A percentile compares a stretch with the other conserved stretches of the same genome.
Conservation (phyloP, 2,888 invertebrate genomes). For the Phortica magna region DNA sequence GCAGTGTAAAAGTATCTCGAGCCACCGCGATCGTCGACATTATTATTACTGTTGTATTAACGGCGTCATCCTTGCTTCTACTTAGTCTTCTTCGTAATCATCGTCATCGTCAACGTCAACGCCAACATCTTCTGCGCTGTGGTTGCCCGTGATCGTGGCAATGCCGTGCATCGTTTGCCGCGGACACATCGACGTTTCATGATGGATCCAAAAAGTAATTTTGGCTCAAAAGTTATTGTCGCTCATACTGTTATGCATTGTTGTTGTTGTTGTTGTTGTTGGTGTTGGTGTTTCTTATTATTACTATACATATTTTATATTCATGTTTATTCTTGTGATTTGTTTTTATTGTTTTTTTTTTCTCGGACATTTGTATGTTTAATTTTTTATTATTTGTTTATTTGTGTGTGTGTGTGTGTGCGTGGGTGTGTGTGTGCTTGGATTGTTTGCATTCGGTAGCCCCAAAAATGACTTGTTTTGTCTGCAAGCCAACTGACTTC, state of each 20-base stretch:
- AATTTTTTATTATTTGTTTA: constrained; percentile 36
- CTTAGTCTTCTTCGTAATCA: no score
- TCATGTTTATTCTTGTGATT: constrained; percentile 19
- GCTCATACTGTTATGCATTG: constrained; percentile 56
- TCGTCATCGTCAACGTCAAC: no score
- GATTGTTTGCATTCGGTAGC: constrained; percentile 56
- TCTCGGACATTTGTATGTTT: constrained; percentile 42
- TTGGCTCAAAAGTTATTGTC: constrained; percentile 22
- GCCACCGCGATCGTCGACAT: background rate
- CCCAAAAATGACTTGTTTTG: constrained; percentile 66
- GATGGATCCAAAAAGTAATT: constrained; percentile 78
- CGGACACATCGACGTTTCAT: constrained; percentile 39
- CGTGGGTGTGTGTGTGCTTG: constrained; percentile 10
- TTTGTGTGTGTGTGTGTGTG: background rate
- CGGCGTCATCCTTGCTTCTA: background rate
- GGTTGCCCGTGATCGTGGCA: background rate
- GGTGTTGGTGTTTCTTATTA: constrained; percentile 47
- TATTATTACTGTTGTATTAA: background rate
- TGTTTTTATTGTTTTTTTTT: constrained; percentile 40
- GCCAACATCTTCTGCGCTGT: background rate
- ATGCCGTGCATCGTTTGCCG: background rate
- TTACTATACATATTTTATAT: constrained; percentile 36
- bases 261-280: constrained; percentile 57
- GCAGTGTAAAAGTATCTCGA: background rate
- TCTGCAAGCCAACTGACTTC: constrained; percentile 51